Conservation (phyloP, 2,113 vertebrate genomes). For the Anoura caudifer region DNA sequence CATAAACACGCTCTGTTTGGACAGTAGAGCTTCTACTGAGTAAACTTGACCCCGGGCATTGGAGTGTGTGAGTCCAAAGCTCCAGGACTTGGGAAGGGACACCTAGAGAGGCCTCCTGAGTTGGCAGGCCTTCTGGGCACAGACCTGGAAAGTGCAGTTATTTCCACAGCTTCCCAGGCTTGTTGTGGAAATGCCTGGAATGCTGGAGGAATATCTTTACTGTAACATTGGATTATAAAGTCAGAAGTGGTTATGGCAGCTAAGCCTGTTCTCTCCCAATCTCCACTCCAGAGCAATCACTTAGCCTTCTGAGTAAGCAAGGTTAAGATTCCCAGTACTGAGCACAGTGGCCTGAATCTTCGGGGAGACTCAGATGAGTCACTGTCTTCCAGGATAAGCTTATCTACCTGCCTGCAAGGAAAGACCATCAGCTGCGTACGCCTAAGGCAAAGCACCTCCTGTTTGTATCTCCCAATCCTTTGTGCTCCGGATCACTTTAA, state of each 20-base stretch:
- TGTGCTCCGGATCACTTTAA: not conserved
- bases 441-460: not conserved
- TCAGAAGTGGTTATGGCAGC: not conserved
- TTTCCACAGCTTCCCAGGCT: not conserved
- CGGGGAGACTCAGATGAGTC: not conserved
- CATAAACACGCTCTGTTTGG: not conserved
- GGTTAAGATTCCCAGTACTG: not conserved
- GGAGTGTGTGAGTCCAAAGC: not conserved
- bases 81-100: not conserved
- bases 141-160: not conserved
- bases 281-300: not conserved
- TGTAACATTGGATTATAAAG: not conserved
- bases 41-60: not conserved
- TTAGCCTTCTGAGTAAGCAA: not conserved
- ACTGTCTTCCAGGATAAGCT: not conserved
- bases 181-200: not conserved
- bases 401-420: not conserved
- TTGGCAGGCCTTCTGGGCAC: not conserved
- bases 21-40: not conserved
- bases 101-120: not conserved
- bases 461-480: not conserved
- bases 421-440: not conserved
- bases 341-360: not conserved
- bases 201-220: not conserved
- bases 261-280: not conserved